A percentile compares a stretch with the other conserved stretches of the same genome.
Evolutionary conservation across 2,797 vertebrate species (phyloP).

Genomic region (Galago senegalensis): DNA sequence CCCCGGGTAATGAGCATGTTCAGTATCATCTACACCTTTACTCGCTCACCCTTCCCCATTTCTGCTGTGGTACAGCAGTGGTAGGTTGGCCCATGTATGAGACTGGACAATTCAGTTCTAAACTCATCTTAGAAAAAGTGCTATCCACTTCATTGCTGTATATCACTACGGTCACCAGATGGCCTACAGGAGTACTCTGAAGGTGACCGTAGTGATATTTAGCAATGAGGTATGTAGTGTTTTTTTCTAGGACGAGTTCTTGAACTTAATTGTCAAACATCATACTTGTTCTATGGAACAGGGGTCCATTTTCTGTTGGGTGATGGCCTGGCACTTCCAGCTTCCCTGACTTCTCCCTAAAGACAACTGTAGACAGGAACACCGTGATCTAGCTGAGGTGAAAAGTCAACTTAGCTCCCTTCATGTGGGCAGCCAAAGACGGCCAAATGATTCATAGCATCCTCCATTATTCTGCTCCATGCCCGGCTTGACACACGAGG

Average conservation of each 20-base stretch:
- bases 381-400: background rate
- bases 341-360: constrained; percentile 45
- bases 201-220: too few relatives aligned
- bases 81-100: background rate
- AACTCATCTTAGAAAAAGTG: too few relatives aligned
- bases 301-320: background rate
- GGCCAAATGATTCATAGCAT: background rate
- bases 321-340: background rate
- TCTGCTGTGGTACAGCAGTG: background rate
- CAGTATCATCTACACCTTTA: background rate
- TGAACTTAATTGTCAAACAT: too few relatives aligned
- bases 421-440: background rate
- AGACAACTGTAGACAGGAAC: background rate
- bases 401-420: background rate
- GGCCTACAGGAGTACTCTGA: too few relatives aligned
- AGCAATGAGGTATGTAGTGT: too few relatives aligned
- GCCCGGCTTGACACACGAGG: background rate
- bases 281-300: background rate
- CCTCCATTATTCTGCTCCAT: background rate
- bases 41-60: background rate
- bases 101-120: too few relatives aligned
- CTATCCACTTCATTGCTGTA: too few relatives aligned
- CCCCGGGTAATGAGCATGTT: background rate
- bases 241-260: too few relatives aligned
- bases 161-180: too few relatives aligned